These are phyloP conservation scores for Mustelus asterias DNA, from an alignment of 2,113 vertebrate genomes.

Conservation along the genomic window DNA sequence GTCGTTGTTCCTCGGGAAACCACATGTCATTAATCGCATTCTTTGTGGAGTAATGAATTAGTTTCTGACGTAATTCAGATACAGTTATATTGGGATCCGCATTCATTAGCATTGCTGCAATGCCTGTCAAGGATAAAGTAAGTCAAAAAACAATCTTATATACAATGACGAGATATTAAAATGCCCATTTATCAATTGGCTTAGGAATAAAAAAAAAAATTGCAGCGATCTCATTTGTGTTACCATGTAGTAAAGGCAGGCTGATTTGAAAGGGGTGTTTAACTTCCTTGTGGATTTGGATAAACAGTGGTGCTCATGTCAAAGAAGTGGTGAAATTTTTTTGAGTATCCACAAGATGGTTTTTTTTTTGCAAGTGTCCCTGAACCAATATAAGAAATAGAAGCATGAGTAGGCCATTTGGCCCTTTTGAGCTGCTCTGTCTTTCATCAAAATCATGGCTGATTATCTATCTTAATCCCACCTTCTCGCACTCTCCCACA, in stretches of 20 bases:
- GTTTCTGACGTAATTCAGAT: constrained; percentile 63
- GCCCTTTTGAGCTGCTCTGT: no score
- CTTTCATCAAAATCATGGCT: no score
- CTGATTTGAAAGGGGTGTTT: no score
- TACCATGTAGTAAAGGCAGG: no score
- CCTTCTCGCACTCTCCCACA: no score
- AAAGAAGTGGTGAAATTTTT: no score
- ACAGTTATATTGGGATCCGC: constrained; percentile 51
- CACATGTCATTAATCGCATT: constrained; percentile 52
- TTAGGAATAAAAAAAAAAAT: background rate
- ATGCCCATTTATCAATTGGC: background rate
- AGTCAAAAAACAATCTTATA: background rate
- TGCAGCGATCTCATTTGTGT: background rate
- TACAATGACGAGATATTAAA: background rate
- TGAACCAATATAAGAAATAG: no score
- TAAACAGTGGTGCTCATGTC: no score
- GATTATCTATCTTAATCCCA: no score
- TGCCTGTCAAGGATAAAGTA: constrained; percentile 53
- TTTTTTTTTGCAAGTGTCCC: no score
- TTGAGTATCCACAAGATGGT: no score
- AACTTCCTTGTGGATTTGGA: background rate
- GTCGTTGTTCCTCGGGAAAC: constrained; percentile 60
- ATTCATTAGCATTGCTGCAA: constrained; percentile 66
- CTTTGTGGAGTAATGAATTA: constrained; percentile 64
- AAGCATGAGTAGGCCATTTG: no score